phyloP scores from a whole-genome alignment of 2,113 vertebrate species.

The Meles meles region DNA sequence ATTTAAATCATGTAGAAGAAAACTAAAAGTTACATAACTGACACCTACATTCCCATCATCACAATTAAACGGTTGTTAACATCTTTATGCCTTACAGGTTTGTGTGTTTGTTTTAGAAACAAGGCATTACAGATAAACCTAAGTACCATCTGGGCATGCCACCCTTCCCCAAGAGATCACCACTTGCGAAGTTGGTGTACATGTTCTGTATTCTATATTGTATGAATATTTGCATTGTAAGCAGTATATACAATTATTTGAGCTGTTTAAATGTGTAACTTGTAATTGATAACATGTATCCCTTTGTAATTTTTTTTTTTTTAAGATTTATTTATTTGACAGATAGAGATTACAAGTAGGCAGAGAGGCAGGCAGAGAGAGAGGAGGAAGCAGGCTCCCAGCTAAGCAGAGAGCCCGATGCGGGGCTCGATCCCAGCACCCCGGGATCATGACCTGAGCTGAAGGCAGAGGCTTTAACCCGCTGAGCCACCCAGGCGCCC shows the following conservation, averaged over 20 bases:
- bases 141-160: not conserved
- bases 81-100: not conserved
- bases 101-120: not conserved
- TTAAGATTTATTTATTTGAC: too few relatives aligned
- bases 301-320: not conserved
- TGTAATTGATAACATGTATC: not conserved
- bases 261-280: not conserved
- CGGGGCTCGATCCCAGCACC: too few relatives aligned
- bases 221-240: not conserved
- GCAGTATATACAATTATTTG: not conserved
- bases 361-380: too few relatives aligned
- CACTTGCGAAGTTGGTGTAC: not conserved
- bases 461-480: too few relatives aligned
- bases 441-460: too few relatives aligned
- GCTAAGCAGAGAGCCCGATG: too few relatives aligned
- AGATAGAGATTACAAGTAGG: too few relatives aligned
- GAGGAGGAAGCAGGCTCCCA: too few relatives aligned
- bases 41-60: not conserved
- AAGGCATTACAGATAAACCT: not conserved
- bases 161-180: not conserved
- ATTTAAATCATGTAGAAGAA: not conserved
- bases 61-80: not conserved
- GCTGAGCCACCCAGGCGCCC: too few relatives aligned
- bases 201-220: not conserved
- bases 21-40: not conserved